Evolutionary conservation across 2,113 vertebrate species (phyloP).

Genomic region (Phylloscopus trochiloides): DNA sequence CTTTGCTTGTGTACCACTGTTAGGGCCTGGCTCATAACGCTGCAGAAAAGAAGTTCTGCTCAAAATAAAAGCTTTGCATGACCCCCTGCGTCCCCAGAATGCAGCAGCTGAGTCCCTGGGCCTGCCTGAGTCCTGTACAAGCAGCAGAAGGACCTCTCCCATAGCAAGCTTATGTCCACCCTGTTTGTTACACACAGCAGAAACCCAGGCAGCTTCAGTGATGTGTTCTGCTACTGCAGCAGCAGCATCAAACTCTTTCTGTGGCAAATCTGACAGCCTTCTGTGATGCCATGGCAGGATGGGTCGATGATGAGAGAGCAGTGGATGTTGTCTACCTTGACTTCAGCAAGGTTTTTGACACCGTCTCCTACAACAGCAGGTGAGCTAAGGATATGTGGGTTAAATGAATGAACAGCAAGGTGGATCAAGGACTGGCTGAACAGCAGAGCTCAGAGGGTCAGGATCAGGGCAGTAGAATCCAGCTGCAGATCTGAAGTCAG

Average conservation of each 20-base stretch:
- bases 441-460: not conserved
- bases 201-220: not conserved
- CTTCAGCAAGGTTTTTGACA: not conserved
- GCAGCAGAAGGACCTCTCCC: not conserved
- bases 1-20: not conserved
- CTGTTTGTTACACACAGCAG: not conserved
- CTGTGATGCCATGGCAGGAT: not conserved
- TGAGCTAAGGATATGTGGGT: not conserved
- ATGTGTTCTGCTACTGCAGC: not conserved
- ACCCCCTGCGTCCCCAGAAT: fast-evolving
- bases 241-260: not conserved
- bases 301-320: fast-evolving
- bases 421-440: not conserved
- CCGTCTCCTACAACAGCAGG: not conserved
- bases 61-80: not conserved
- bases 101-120: not conserved
- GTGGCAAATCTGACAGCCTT: not conserved
- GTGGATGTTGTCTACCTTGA: not conserved
- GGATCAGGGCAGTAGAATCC: too few species aligned
- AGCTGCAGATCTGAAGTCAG: not conserved
- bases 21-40: not conserved
- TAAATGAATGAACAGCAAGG: not conserved
- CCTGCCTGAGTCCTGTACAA: not conserved
- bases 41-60: not conserved
- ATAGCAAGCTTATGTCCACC: not conserved